Evolutionary conservation across 2,797 vertebrate species (phyloP).

Genomic region (Cirrhinus mrigala): DNA sequence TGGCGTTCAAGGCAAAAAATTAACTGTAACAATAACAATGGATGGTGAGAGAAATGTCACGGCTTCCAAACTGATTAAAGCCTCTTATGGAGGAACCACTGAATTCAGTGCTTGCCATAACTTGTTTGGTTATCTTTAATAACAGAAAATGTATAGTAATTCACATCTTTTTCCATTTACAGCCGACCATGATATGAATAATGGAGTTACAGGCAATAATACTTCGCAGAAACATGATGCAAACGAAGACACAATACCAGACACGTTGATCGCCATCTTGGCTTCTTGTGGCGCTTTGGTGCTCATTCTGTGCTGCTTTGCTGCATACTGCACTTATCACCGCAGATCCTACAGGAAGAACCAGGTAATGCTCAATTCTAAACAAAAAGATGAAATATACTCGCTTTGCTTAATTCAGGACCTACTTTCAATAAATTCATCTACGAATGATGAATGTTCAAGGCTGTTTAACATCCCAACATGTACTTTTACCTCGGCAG

Average conservation of each 20-base stretch:
- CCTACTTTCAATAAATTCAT: neutral
- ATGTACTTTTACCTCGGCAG: slow-evolving; percentile 62
- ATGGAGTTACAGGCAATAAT: neutral
- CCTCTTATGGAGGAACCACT: neutral
- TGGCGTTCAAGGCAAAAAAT: accelerated
- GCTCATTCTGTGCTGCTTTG: slow-evolving; percentile 75
- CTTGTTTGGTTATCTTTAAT: neutral
- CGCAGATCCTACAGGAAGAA: slow-evolving; percentile 77
- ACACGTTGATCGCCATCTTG: slow-evolving; percentile 76
- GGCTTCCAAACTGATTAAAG: neutral
- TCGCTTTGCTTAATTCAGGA: neutral
- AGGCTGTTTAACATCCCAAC: neutral
- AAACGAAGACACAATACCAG: slow-evolving; percentile 42
- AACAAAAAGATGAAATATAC: neutral
- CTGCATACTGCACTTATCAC: slow-evolving; percentile 69
- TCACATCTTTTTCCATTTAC: slow-evolving; percentile 3
- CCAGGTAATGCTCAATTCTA: slow-evolving; percentile 69
- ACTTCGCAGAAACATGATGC: slow-evolving; percentile 46
- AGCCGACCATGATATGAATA: neutral
- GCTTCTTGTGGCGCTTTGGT: slow-evolving; percentile 76
- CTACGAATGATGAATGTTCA: neutral
- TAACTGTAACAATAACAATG: neutral
- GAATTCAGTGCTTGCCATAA: neutral
- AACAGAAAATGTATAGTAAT: neutral
- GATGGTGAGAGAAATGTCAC: slow-evolving; percentile 8